Evolutionary conservation across 2,113 vertebrate genomes (phyloP).

Genomic region (Dascyllus trimaculatus): DNA sequence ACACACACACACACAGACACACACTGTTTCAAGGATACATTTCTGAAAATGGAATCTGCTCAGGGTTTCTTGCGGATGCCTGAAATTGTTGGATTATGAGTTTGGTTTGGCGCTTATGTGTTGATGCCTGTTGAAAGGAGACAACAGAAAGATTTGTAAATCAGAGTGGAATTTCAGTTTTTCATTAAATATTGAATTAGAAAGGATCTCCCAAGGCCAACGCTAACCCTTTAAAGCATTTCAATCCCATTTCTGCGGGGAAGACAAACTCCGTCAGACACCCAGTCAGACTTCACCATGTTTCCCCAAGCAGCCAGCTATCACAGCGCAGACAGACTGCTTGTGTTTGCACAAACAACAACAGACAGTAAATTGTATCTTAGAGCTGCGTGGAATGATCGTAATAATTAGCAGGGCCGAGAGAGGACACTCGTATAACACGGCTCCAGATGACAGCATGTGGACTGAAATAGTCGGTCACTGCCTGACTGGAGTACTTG

Average conservation of each 20-base stretch:
- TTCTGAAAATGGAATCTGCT: constrained; percentile 19
- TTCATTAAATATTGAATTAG: constrained; percentile 1
- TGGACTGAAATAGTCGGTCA: constrained; percentile 55
- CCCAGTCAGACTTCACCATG: constrained; percentile 24
- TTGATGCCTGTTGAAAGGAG: constrained; percentile 12
- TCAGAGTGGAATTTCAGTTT: constrained; percentile 14
- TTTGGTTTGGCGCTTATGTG: not conserved
- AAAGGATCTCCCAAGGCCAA: constrained; percentile 8
- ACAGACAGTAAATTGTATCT: constrained; percentile 44
- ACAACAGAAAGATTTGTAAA: constrained; percentile 35
- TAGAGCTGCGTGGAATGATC: constrained; percentile 43
- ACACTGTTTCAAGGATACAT: not conserved
- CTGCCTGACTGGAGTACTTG: constrained; percentile 40
- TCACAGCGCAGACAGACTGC: constrained; percentile 31
- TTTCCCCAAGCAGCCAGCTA: not conserved
- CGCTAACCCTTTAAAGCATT: constrained; percentile 2
- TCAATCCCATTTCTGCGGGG: constrained; percentile 1
- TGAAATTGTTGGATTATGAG: constrained; percentile 1
- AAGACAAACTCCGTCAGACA: constrained; percentile 39
- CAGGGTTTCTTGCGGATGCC: not conserved
- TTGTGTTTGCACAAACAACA: constrained; percentile 20
- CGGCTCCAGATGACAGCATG: constrained; percentile 45
- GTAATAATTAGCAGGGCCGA: constrained; percentile 66
- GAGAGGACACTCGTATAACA: constrained; percentile 46
- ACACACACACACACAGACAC: not conserved